A percentile compares a stretch with the other conserved stretches of the same genome.
These are phyloP conservation scores for Physeter macrocephalus DNA, from an alignment of 2,113 vertebrate genomes.

Conservation along the genomic window DNA sequence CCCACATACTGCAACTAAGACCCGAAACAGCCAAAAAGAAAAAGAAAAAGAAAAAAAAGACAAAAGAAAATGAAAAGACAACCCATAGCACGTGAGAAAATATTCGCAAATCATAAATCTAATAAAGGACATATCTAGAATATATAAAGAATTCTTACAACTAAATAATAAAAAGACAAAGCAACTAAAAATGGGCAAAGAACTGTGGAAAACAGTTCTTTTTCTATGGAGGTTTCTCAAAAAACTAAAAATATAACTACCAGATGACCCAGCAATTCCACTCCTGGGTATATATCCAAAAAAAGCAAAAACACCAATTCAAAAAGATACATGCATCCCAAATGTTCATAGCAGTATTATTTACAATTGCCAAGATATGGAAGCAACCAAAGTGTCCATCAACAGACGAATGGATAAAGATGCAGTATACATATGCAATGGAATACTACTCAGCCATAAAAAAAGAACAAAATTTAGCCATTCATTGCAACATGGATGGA, in stretches of 20 bases:
- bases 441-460: not conserved
- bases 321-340: not conserved
- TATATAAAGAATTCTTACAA: not conserved
- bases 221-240: not conserved
- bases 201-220: not conserved
- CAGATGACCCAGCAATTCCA: not conserved
- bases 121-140: not conserved
- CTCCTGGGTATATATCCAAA: not conserved
- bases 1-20: no score
- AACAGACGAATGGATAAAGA: not conserved
- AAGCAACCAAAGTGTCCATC: not conserved
- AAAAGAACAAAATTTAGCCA: not conserved
- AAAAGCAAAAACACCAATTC: not conserved
- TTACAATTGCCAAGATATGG: not conserved
- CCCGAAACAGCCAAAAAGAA: no score
- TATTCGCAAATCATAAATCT: not conserved
- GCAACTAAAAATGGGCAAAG: slow-evolving; percentile 3
- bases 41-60: no score
- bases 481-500: not conserved
- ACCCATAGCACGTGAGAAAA: not conserved
- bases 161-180: not conserved
- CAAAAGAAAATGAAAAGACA: not conserved
- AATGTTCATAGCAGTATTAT: not conserved
- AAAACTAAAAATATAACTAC: not conserved
- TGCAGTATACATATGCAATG: not conserved